Percentiles rank a stretch among this genome's conserved stretches.
Conservation (phyloP, 2,797 vertebrate genomes). For the Melanotaenia maccullochi region DNA sequence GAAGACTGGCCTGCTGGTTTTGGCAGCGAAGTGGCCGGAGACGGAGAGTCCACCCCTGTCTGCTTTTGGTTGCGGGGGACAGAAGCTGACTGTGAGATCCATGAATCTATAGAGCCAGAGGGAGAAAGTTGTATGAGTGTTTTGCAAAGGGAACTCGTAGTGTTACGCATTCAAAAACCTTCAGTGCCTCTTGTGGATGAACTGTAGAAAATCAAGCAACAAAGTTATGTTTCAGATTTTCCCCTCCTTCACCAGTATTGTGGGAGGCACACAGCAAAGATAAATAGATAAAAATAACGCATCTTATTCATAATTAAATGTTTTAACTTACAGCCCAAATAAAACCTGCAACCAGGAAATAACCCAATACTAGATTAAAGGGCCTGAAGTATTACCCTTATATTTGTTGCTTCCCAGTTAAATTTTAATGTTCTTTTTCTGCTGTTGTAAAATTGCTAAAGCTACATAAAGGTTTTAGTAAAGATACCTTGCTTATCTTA, state of each 20-base stretch:
- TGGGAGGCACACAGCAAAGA: background rate
- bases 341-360: background rate
- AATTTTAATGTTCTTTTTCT: too few species aligned
- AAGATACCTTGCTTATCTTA: too few species aligned
- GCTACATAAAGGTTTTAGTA: too few species aligned
- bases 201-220: background rate
- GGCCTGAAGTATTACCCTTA: too few species aligned
- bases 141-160: background rate
- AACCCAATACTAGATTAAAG: too few species aligned
- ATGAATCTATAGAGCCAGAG: conserved; percentile 85
- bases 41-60: conserved; percentile 91
- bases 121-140: background rate
- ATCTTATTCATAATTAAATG: background rate
- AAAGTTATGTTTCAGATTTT: background rate
- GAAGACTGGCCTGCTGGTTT: conserved; percentile 93
- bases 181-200: background rate
- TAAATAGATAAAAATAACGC: background rate
- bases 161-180: background rate
- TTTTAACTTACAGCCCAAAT: background rate
- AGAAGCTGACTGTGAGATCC: conserved; percentile 98
- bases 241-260: background rate
- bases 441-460: too few species aligned
- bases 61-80: conserved; percentile 98
- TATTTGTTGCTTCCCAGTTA: too few species aligned
- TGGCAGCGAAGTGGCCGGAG: conserved; percentile 92